phyloP scores from a whole-genome alignment of 1,140 invertebrate genomes.

The Charaxes varanes region DNA sequence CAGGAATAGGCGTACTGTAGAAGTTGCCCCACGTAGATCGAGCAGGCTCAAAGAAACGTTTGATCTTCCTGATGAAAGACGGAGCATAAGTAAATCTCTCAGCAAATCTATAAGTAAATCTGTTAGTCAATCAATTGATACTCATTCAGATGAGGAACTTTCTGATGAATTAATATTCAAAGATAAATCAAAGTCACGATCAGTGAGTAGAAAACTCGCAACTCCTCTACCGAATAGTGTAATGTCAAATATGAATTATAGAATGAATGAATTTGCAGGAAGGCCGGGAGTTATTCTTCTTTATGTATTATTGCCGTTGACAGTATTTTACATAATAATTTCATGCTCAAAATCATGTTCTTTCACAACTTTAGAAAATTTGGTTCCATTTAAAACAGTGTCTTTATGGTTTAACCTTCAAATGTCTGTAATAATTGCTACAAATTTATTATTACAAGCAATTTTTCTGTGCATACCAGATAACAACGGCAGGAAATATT shows the following conservation, averaged over 20 bases:
- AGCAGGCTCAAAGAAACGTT: slow-evolving; percentile 44
- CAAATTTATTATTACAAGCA: slow-evolving; percentile 44
- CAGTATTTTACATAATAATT: slow-evolving; percentile 42
- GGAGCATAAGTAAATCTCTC: slow-evolving; percentile 49
- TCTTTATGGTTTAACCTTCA: slow-evolving; percentile 35
- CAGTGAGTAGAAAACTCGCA: slow-evolving; percentile 46
- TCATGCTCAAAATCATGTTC: slow-evolving; percentile 44
- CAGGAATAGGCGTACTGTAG: slow-evolving; percentile 36
- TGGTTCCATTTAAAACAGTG: slow-evolving; percentile 25
- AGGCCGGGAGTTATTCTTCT: slow-evolving; percentile 34
- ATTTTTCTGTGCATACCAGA: slow-evolving; percentile 44
- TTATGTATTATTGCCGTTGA: slow-evolving; percentile 43
- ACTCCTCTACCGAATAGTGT: slow-evolving; percentile 47
- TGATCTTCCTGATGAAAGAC: slow-evolving; percentile 40
- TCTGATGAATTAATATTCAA: slow-evolving; percentile 32
- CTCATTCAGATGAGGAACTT: slow-evolving; percentile 55
- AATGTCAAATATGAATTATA: slow-evolving; percentile 27
- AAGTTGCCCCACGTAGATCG: slow-evolving; percentile 41
- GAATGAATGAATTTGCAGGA: slow-evolving; percentile 61
- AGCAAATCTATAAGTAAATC: slow-evolving; percentile 47
- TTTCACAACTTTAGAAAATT: slow-evolving; percentile 22
- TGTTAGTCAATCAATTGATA: slow-evolving; percentile 47
- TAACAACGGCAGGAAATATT: slow-evolving; percentile 35
- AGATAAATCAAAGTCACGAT: slow-evolving; percentile 31
- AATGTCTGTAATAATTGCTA: slow-evolving; percentile 21